A percentile compares a stretch with the other conserved stretches of the same genome.
Conservation (phyloP, 2,113 vertebrate species). For the mouse (Mus musculus) region DNA sequence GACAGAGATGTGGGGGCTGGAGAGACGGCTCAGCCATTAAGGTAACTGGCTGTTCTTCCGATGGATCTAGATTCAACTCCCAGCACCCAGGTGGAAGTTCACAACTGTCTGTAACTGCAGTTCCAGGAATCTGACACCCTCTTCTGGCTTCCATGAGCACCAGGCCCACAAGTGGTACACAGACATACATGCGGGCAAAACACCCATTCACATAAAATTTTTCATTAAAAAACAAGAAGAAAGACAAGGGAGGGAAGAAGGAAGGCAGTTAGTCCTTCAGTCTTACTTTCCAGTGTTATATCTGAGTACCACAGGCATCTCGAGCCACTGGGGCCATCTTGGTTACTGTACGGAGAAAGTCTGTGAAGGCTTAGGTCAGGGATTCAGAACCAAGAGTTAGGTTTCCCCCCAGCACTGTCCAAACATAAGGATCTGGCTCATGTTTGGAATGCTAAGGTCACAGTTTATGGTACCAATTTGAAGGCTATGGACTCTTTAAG, state of each 20-base stretch:
- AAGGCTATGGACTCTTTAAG: not conserved
- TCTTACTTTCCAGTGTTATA: not conserved
- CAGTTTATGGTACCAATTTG: not conserved
- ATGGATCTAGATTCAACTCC: not conserved
- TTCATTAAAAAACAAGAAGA: not conserved
- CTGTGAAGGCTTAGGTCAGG: not conserved
- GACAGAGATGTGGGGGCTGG: not conserved
- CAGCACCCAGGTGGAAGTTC: not conserved
- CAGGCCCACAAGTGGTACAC: not conserved
- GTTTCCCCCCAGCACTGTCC: not conserved
- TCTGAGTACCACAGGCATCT: not conserved
- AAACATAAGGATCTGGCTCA: not conserved
- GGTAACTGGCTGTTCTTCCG: no score
- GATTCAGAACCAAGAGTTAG: not conserved
- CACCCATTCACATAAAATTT: not conserved
- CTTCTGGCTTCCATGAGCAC: not conserved
- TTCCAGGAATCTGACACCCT: not conserved
- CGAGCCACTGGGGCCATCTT: not conserved
- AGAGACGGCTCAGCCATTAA: not conserved
- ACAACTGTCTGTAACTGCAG: not conserved
- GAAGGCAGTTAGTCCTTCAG: not conserved
- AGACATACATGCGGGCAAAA: not conserved
- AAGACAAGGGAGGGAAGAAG: not conserved
- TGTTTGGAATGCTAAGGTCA: not conserved
- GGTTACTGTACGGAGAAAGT: not conserved